A percentile compares a stretch with the other conserved stretches of the same genome.
Evolutionary conservation across 2,797 vertebrate genomes (phyloP).

Genomic region (Eulemur mongoz): DNA sequence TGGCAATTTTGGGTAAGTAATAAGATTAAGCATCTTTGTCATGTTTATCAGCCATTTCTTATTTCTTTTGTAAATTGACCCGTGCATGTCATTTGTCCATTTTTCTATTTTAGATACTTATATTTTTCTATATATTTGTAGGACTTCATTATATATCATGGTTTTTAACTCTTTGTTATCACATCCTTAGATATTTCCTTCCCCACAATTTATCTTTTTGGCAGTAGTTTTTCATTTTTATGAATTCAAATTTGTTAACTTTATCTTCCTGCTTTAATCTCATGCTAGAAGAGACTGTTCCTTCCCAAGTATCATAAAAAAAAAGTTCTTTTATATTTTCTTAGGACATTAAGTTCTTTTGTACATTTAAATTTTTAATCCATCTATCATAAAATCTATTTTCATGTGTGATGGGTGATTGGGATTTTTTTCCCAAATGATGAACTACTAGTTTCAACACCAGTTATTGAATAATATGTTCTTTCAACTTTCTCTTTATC

Average conservation of each 20-base stretch:
- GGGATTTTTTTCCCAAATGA: neutral
- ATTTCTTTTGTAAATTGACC: neutral
- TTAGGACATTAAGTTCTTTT: neutral
- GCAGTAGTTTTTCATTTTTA: neutral
- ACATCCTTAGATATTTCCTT: neutral
- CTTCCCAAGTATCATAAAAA: neutral
- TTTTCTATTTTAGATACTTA: neutral
- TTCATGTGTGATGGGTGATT: neutral
- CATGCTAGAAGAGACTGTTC: neutral
- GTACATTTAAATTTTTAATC: neutral
- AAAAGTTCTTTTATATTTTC: neutral
- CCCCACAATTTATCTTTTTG: neutral
- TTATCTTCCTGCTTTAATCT: neutral
- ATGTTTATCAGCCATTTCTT: neutral
- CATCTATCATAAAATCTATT: neutral
- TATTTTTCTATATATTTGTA: neutral
- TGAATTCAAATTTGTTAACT: neutral
- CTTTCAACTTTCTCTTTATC: neutral
- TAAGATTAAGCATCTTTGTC: neutral
- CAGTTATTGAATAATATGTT: neutral
- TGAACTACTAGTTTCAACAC: neutral
- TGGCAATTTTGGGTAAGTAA: neutral
- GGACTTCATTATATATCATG: neutral
- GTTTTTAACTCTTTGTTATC: neutral
- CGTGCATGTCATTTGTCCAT: neutral